A percentile compares a stretch with the other conserved stretches of the same genome.
Evolutionary conservation across 2,888 invertebrate species (phyloP).

Genomic region (Sarcophaga caerulescens): DNA sequence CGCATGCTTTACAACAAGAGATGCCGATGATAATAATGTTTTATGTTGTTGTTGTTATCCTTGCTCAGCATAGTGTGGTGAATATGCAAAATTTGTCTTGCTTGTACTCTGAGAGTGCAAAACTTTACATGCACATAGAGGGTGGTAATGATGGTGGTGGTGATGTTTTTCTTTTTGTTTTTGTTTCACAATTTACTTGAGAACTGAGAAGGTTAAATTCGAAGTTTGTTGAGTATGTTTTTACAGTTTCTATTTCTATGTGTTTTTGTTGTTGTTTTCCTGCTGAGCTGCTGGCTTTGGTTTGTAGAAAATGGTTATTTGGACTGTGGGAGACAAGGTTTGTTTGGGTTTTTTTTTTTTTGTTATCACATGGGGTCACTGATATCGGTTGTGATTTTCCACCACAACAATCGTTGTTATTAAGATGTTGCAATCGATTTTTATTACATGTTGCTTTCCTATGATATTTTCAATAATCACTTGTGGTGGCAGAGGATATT

Average conservation of each 20-base stretch:
- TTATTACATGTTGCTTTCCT: conserved; percentile 65
- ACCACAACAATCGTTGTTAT: conserved; percentile 60
- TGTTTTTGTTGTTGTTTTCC: not conserved
- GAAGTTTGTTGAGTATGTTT: not conserved
- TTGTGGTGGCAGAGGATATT: not conserved
- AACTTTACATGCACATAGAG: not conserved
- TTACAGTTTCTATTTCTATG: not conserved
- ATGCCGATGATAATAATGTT: not conserved
- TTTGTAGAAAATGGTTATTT: not conserved
- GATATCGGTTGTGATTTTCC: conserved; percentile 64
- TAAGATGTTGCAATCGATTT: conserved; percentile 67
- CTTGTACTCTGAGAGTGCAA: not conserved
- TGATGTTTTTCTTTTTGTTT: conserved; percentile 14
- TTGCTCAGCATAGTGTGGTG: not conserved
- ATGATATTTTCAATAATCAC: conserved; percentile 2
- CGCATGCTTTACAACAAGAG: conserved; percentile 38
- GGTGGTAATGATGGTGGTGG: not conserved
- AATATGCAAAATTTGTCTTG: not conserved
- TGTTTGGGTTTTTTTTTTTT: conserved; percentile 40
- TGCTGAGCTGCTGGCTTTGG: not conserved
- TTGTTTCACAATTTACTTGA: not conserved
- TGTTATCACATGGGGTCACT: conserved; percentile 55
- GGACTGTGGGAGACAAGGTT: conserved; percentile 17
- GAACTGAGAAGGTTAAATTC: conserved; percentile 49
- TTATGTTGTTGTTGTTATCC: not conserved